Evolutionary conservation across 2,113 vertebrate genomes (phyloP).

Genomic region (Triplophysa tibetana): DNA sequence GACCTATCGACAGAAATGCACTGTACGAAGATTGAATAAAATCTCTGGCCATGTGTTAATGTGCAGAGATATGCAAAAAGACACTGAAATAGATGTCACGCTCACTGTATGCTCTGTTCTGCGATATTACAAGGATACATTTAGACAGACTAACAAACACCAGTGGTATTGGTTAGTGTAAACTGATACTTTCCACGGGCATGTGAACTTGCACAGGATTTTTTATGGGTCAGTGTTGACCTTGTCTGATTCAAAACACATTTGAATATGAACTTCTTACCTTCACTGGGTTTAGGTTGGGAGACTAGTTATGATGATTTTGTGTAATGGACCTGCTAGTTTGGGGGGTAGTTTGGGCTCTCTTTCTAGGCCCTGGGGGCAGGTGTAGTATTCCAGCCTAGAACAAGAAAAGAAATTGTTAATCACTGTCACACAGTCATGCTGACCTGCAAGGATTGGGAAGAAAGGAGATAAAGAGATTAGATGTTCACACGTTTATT

Average conservation of each 20-base stretch:
- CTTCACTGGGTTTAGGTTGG: conserved; percentile 96
- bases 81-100: too few relatives aligned
- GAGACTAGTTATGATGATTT: conserved; percentile 95
- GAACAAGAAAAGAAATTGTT: conserved; percentile 97
- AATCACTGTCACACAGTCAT: conserved; percentile 96
- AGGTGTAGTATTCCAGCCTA: conserved; percentile 93
- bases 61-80: too few relatives aligned
- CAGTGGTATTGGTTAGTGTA: conserved; percentile 26
- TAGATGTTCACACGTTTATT: too few relatives aligned
- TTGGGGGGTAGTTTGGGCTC: conserved; percentile 90
- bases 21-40: too few relatives aligned
- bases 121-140: conserved; percentile 49
- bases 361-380: conserved; percentile 90
- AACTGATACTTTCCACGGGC: conserved; percentile 35
- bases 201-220: conserved; percentile 46
- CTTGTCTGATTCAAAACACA: not conserved
- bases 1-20: too few relatives aligned
- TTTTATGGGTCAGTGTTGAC: conserved; percentile 34
- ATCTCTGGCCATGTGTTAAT: too few relatives aligned
- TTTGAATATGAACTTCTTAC: conserved; percentile 62
- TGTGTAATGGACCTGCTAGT: conserved; percentile 90
- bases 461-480: too few relatives aligned
- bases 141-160: conserved; percentile 39
- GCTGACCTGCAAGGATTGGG: conserved; percentile 67
- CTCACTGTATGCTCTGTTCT: not conserved